Evolutionary conservation across 2,888 invertebrate species (phyloP).

Genomic region (Volucella bombylans): DNA sequence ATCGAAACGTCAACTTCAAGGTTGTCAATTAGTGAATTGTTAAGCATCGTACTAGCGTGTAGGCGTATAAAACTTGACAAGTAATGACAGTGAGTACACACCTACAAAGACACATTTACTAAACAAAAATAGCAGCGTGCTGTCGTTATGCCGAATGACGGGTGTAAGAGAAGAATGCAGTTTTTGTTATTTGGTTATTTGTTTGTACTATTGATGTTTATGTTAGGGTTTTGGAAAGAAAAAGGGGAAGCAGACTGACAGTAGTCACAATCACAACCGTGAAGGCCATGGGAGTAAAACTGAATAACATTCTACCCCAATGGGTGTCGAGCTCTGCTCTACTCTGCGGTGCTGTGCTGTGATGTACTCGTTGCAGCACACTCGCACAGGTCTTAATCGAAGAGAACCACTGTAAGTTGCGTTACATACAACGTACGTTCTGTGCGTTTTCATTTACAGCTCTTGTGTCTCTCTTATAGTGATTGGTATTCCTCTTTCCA

Average conservation of each 20-base stretch:
- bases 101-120: slow-evolving; percentile 11
- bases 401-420: slow-evolving; percentile 30
- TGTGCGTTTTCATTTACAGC: no score
- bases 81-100: slow-evolving; percentile 45
- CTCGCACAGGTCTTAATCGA: not conserved
- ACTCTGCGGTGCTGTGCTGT: no score
- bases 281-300: slow-evolving; percentile 53
- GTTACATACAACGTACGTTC: slow-evolving; percentile 39
- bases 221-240: not conserved
- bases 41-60: slow-evolving; percentile 27
- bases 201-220: not conserved
- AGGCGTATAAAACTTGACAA: slow-evolving; percentile 52
- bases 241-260: slow-evolving; percentile 19
- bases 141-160: not conserved
- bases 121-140: not conserved
- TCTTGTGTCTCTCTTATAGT: slow-evolving; percentile 8
- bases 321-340: no score
- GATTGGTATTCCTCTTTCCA: not conserved
- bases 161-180: slow-evolving; percentile 8
- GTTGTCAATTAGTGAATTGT: slow-evolving; percentile 60
- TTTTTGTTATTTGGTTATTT: not conserved
- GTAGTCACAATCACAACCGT: slow-evolving; percentile 11
- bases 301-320: slow-evolving; percentile 6
- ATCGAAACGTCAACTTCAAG: slow-evolving; percentile 41
- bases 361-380: no score